Conservation (phyloP, 2,113 vertebrate species). For the Promerops cafer region DNA sequence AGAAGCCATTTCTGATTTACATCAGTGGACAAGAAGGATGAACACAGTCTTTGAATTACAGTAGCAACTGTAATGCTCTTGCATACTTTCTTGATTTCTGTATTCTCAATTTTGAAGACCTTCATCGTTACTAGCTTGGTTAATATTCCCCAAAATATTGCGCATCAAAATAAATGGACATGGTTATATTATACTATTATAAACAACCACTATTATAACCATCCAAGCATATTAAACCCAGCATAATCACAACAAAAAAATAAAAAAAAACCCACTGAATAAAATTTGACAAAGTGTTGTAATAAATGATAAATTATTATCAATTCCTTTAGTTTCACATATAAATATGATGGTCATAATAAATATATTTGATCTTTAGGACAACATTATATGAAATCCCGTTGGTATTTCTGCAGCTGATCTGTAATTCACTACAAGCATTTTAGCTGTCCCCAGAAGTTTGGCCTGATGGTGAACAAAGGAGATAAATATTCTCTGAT, state of each 20-base stretch:
- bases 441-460: background rate
- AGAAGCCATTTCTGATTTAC: background rate
- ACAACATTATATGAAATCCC: background rate
- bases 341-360: background rate
- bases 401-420: background rate
- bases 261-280: accelerated
- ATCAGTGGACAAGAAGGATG: background rate
- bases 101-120: background rate
- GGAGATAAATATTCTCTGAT: background rate
- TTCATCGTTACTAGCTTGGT: background rate
- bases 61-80: background rate
- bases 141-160: background rate
- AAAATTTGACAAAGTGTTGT: background rate
- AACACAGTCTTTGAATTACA: background rate
- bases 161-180: background rate
- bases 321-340: background rate
- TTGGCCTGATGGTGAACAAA: background rate
- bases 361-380: background rate
- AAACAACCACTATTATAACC: background rate
- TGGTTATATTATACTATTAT: background rate
- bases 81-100: background rate
- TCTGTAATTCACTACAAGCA: background rate
- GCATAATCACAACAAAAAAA: background rate
- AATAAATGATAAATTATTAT: background rate
- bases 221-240: background rate